Percentiles rank a stretch among this genome's conserved stretches.
These are phyloP conservation scores for Reticulitermes speratus DNA, from an alignment of 1,140 invertebrate genomes.

Conservation along the genomic window DNA sequence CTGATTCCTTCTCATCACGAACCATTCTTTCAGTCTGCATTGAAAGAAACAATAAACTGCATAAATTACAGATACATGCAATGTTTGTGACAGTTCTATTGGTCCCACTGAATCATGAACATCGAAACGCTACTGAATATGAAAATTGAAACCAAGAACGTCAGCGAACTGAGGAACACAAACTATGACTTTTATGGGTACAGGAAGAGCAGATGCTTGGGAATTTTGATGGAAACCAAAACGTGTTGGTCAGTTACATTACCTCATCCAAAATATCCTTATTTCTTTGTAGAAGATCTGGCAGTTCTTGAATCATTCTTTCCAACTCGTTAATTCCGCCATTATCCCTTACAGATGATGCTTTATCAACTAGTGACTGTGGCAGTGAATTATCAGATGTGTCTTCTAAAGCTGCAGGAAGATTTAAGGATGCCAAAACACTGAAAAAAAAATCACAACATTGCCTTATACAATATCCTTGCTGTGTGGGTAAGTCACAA, in stretches of 20 bases:
- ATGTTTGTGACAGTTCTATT: not conserved
- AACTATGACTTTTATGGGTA: too few relatives aligned
- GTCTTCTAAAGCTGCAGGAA: constrained; percentile 96
- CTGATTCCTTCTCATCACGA: constrained; percentile 88
- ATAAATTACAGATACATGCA: not conserved
- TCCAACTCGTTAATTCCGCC: constrained; percentile 49
- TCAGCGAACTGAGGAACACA: too few relatives aligned
- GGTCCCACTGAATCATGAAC: not conserved
- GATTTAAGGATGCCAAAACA: constrained; percentile 88
- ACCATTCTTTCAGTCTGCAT: constrained; percentile 77
- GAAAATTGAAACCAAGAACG: too few relatives aligned
- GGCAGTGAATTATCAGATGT: constrained; percentile 75
- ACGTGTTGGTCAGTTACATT: not conserved
- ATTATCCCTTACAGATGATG: constrained; percentile 56
- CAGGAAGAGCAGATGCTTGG: too few relatives aligned
- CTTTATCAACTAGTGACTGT: constrained; percentile 87
- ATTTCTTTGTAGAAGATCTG: constrained; percentile 87
- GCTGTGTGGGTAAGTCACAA: too few relatives aligned
- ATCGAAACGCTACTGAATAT: too few relatives aligned
- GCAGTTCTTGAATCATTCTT: constrained; percentile 74
- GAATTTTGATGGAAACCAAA: too few relatives aligned
- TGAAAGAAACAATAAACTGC: constrained; percentile 34
- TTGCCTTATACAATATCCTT: too few relatives aligned
- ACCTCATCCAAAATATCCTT: constrained; percentile 95
- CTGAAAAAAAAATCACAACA: constrained; percentile 48